Evolutionary conservation across 1,140 invertebrate species (phyloP), one percentile per base, ranked within the genome.

Genomic region (Bombus waltoni): DNA sequence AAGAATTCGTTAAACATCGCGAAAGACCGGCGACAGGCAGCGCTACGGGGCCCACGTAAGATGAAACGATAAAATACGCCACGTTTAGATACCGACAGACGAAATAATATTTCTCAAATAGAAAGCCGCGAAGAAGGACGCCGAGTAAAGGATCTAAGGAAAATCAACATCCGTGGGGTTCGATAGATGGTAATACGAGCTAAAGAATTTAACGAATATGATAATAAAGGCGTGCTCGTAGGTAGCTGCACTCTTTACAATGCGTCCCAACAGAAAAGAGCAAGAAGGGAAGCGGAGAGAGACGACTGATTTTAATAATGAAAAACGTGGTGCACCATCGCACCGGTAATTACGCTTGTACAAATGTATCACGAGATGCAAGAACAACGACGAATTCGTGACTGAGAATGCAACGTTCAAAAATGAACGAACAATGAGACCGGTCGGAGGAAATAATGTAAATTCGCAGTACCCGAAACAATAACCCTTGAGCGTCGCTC

Each of bases 401-500:
- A 88, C 88, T 88, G 79, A 87, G 88, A 90, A 89, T 87, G 82
- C 79, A 85, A 83, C 75, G 77, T 89, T 90, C 65, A 89, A 90
- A 90, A 89, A 90, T 90, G 89, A 80, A 90, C 68, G 89, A 89
- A 90, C 89, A 90, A 90, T 90, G 88, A 71, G 76, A 83, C 83
- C 86, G 86, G 89, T 82, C 79, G 88, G 75, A 90, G 89, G 76
- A 90, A 90, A 90, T 90, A 90, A 90, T 90, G 89, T 85, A 90
- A 90, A 90, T 90, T 88, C 89, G 76, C 68, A 65, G 87, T 90
- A 87, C 89, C 89, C 80, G 89, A 90, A 90, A 90, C 89, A 90
- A 88, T 90, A 90, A 90, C 89, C 83, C 89, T 90, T 88, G 89
- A 90, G 81, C 83, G 83, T 88, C 87, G 82, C 86, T 88, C 89